phyloP scores from a whole-genome alignment of 2,797 vertebrate species.

The Peromyscus attwateri region DNA sequence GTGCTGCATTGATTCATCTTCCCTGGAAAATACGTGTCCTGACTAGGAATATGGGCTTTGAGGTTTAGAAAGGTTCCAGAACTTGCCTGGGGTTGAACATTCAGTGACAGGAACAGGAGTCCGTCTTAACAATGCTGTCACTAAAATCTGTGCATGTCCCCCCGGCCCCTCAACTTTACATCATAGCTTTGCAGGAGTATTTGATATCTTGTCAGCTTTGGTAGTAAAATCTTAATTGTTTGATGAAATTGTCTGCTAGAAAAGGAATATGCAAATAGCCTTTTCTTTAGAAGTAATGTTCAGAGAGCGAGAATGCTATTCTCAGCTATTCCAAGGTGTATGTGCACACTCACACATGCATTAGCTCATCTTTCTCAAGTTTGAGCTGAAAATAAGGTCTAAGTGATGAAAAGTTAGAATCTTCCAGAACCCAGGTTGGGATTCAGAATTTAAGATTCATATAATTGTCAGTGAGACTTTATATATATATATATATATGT shows the following conservation, averaged over 20 bases:
- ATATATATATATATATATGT: neutral
- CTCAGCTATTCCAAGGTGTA: neutral
- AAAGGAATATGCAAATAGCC: neutral
- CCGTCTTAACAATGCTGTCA: neutral
- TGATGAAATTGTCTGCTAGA: neutral
- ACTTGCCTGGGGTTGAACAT: neutral
- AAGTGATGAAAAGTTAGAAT: constrained; percentile 17
- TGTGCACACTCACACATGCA: too few relatives aligned
- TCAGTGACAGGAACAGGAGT: neutral
- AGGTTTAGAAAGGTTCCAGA: neutral
- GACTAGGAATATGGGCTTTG: neutral
- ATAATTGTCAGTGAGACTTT: neutral
- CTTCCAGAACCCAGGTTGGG: neutral
- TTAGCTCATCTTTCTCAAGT: neutral
- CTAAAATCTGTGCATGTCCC: neutral
- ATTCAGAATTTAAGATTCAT: neutral
- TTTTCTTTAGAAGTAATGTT: constrained; percentile 45
- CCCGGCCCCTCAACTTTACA: neutral
- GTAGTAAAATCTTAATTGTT: constrained; percentile 15
- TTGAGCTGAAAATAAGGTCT: constrained; percentile 13
- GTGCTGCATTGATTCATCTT: neutral
- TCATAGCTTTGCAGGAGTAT: neutral
- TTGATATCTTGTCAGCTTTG: constrained; percentile 2
- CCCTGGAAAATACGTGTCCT: neutral
- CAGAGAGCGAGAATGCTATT: neutral